phyloP scores from a whole-genome alignment of 2,888 invertebrate genomes.

The Chaetogeoica ovagalla region DNA sequence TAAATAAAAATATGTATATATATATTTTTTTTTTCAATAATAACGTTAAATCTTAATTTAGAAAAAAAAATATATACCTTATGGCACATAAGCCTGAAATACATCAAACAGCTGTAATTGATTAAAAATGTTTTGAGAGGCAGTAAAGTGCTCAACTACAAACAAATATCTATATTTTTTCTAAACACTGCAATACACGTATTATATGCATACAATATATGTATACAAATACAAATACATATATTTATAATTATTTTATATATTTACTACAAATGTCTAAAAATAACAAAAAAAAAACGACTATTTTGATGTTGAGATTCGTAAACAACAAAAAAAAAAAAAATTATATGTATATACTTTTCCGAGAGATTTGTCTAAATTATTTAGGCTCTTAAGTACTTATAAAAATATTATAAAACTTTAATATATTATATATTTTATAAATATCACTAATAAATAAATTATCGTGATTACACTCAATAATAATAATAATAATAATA shows the following conservation, averaged over 20 bases:
- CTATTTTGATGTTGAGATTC: conserved; percentile 52
- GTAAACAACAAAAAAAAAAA: conserved; percentile 50
- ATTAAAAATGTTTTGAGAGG: conserved; percentile 38
- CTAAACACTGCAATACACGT: conserved; percentile 12
- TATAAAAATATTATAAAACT: conserved; percentile 9
- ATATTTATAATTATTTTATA: conserved; percentile 16
- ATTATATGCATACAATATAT: background rate
- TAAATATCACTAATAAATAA: conserved; percentile 43
- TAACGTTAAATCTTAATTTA: conserved; percentile 19
- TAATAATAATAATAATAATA: conserved; percentile 2
- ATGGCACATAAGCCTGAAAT: conserved; percentile 51
- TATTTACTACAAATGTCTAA: conserved; percentile 51
- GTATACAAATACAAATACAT: conserved; percentile 2
- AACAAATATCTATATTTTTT: conserved; percentile 22
- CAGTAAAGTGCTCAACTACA: conserved; percentile 40
- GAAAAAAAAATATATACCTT: conserved; percentile 31
- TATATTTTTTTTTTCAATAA: background rate
- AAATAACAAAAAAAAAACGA: conserved; percentile 49
- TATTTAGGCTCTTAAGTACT: conserved; percentile 51
- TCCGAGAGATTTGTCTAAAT: conserved; percentile 41
- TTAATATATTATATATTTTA: background rate
- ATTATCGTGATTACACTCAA: conserved; percentile 33
- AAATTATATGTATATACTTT: conserved; percentile 27
- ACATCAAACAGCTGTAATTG: conserved; percentile 41
- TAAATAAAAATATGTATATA: conserved; percentile 17